Percentiles rank a stretch among this genome's conserved stretches.
Conservation (phyloP, 2,888 invertebrate species). For the Lepidocyrtoides sp. region DNA sequence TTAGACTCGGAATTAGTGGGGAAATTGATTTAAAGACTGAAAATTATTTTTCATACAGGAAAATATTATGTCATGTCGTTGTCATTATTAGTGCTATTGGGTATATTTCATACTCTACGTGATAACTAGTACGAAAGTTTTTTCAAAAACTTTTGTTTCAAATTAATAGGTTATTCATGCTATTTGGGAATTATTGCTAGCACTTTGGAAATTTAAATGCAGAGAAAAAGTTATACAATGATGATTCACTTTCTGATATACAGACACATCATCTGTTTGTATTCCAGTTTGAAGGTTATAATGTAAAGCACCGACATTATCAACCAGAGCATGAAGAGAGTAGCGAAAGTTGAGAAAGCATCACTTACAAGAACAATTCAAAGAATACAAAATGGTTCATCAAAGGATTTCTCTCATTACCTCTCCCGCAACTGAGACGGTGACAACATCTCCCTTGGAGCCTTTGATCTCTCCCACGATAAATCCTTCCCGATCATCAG, state of each 20-base stretch:
- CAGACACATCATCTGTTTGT: background rate
- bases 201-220: background rate
- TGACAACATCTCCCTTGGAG: conserved; percentile 99
- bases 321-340: background rate
- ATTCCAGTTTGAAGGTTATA: background rate
- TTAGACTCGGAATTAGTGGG: no score
- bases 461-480: conserved; percentile 98
- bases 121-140: no score
- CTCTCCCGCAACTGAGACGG: conserved; percentile 86
- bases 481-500: conserved; percentile 99
- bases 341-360: background rate
- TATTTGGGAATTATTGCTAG: no score
- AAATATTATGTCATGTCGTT: no score
- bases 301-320: background rate
- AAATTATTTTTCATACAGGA: no score
- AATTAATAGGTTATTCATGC: no score
- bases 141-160: no score
- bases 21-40: no score
- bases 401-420: conserved; percentile 86
- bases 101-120: no score
- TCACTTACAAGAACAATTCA: background rate
- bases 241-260: background rate
- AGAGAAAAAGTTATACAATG: background rate
- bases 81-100: no score
- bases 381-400: conserved; percentile 5